Evolutionary conservation across 2,888 invertebrate genomes (phyloP).

Genomic region (Lampropteryx suffumata): DNA sequence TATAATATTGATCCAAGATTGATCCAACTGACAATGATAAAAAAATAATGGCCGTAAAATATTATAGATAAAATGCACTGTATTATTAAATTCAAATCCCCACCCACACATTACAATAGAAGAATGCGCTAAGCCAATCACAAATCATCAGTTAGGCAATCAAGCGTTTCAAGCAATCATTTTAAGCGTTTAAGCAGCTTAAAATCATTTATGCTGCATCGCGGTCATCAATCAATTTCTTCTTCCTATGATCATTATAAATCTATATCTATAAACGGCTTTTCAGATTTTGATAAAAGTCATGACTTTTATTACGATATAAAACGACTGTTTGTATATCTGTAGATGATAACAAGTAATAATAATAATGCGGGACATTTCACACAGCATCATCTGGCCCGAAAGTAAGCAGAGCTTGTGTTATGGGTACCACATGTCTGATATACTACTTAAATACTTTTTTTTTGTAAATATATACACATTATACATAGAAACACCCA

Average conservation of each 20-base stretch:
- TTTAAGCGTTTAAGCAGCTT: conserved; percentile 32
- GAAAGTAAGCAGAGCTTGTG: too few species aligned
- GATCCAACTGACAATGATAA: background rate
- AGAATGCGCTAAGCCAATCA: conserved; percentile 33
- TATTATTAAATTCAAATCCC: conserved; percentile 22
- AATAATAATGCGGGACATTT: too few species aligned
- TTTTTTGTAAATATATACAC: too few species aligned
- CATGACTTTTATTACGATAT: background rate
- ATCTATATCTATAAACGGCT: conserved; percentile 5
- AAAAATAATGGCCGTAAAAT: conserved; percentile 7
- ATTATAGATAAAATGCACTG: conserved; percentile 14
- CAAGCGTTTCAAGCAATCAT: conserved; percentile 30
- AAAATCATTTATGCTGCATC: conserved; percentile 21
- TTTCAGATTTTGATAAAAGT: background rate
- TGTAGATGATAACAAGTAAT: too few species aligned
- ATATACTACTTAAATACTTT: too few species aligned
- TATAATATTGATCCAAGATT: too few species aligned
- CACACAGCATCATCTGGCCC: too few species aligned
- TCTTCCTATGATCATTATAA: conserved; percentile 22
- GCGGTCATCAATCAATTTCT: conserved; percentile 34
- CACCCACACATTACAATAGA: conserved; percentile 28
- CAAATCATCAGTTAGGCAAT: conserved; percentile 39
- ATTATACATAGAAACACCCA: too few species aligned
- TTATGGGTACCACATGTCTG: too few species aligned
- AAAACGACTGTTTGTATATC: too few species aligned